phyloP scores from a whole-genome alignment of 2,888 invertebrate species.

The Vesta saturnalis region DNA sequence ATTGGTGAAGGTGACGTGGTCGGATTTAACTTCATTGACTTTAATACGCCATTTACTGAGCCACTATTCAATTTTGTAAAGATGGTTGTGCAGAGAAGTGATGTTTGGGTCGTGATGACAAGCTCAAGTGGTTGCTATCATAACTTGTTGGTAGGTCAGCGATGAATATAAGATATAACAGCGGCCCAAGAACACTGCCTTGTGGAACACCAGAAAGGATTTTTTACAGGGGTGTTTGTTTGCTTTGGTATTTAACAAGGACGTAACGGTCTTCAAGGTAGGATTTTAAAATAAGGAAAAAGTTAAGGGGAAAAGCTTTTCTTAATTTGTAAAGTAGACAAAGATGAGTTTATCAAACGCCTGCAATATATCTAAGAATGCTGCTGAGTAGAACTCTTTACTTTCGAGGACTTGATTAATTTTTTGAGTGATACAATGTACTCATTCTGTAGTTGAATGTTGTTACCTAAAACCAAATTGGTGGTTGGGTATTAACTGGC shows the following conservation, averaged over 20 bases:
- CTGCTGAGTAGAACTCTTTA: background rate
- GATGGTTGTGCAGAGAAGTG: background rate
- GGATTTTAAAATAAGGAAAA: background rate
- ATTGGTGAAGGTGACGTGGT: background rate
- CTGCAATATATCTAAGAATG: no score
- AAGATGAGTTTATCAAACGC: background rate
- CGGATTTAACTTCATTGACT: background rate
- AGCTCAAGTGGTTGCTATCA: background rate
- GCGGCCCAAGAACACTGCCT: slow-evolving; percentile 1
- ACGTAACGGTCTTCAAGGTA: background rate
- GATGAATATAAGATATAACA: background rate
- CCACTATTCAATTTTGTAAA: background rate
- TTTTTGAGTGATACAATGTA: background rate
- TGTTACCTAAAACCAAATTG: background rate
- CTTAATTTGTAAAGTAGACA: background rate
- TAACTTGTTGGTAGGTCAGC: background rate
- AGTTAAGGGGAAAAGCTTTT: background rate
- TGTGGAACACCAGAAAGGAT: background rate
- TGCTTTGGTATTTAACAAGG: background rate
- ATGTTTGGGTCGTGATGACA: background rate
- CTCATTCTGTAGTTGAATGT: background rate
- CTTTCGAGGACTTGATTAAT: background rate
- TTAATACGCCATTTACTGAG: background rate
- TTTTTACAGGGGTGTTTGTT: background rate
- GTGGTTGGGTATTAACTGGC: background rate